Evolutionary conservation across 2,113 vertebrate genomes (phyloP), one percentile per base, ranked within the genome.

Genomic region (Apaloderma vittatum): DNA sequence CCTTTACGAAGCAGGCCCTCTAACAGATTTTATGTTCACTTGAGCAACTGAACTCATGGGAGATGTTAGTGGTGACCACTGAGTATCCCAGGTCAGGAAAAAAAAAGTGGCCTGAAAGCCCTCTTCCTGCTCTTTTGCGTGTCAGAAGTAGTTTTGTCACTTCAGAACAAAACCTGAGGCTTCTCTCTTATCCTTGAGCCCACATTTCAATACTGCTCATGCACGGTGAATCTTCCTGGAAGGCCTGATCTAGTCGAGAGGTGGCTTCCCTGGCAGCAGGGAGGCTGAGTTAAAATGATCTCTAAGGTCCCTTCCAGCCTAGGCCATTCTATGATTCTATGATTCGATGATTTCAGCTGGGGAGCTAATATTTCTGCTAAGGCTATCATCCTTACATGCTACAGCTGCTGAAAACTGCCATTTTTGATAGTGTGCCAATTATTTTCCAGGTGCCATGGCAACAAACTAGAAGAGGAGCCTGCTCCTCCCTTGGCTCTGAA

Each of bases 391-490:
- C 63, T 80, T 2, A 1, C 23, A 54, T 79, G 54, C 34, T 85
- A 59, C 20, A 65, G 78, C 29, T 73, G n/a, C 55, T 93, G 80
- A 86, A 94, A 88, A 36, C 8, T 29, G 63, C 19, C 34, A 15
- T 55, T 84, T 83, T 59, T 40, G 51, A 73, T 30, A 76, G n/a
- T 7, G 8, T 62, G 65, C 66, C 84, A 96, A 74, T 87, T 92
- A 95, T 85, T 93, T 95, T 94, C 36, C 75, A 82, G 78, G 22
- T 89, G 54, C 40, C 49, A 82, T 86, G 48, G 66, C 77, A 89
- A 88, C 76, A 68, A 61, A 88, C 27, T 20, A 80, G 57, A 68
- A 86, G 10, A 84, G 57, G 26, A 62, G 15, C 11, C 70, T 2
- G 6, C 16, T 68, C 48, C 59, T 84, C 40, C 54, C 27, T 23